Evolutionary conservation across 1,140 invertebrate genomes (phyloP), one percentile per base, ranked within the genome.

Genomic region (Pantala flavescens): DNA sequence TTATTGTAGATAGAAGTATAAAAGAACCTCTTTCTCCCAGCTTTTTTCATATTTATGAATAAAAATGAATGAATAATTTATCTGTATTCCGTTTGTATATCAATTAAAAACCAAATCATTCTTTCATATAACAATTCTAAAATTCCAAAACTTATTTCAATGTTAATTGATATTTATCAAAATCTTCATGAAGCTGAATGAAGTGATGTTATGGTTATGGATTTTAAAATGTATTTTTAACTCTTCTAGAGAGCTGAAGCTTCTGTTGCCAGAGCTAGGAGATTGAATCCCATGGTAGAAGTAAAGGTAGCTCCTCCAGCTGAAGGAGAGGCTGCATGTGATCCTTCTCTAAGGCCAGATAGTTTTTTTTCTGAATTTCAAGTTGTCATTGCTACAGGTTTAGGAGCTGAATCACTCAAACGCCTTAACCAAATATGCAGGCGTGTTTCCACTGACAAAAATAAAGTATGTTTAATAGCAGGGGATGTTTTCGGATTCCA

Each of bases 401-500:
- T 91, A 77, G 87, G 86, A 71, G 87, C 89, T 42, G 84, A 88
- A 28, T 87, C 92, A 78, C 83, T 96, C 21, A 83, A 91, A 28
- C 87, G 88, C 77, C 87, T 98, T 0, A 92, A 98, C 82, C 84
- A 87, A 14, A 87, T 91, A 71, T 98, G 96, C 80, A 88, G 91
- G 23, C 86, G 91, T 23, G 49, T 21, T 16, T 63, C 49, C 16
- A 63, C 49, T 21, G 49, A 63, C 5, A 63, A 63, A 14, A 85
- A 89, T 49, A 89, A 89, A 23, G 89, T 96, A 1, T 92, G 93
- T 79, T 96, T 98, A 79, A 93, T 95, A 79, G 90, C 90, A 79
- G 93, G 93, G 0, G 94, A 96, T 84, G 93, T 97, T 21, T 98
- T 92, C 90, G 98, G 98, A 72, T 92, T 90, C 81, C 93, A 94